Evolutionary conservation across 2,797 vertebrate species (phyloP), one percentile per base, ranked within the genome.

Genomic region (Pyrrhura leucotis): DNA sequence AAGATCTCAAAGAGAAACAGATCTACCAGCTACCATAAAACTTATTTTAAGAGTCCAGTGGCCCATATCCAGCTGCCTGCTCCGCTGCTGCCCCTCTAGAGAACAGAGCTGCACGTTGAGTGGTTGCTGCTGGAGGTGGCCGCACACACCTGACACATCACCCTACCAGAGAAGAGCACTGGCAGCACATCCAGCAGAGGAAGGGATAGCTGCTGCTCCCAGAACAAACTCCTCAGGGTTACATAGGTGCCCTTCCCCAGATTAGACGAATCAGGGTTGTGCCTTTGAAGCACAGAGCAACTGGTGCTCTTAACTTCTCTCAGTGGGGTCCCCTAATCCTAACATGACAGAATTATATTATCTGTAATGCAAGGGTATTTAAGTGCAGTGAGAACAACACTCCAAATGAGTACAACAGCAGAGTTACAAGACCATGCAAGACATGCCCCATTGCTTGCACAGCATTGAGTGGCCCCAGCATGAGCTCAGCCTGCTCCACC

Each of bases 241-340:
- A 33, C 0, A 3, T 2, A 33, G 54, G 47, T 42, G 62, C 35
- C 58, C 18, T 54, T 28, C 71, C 58, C 42, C 68, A 63, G 76
- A 39, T n/a, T 1, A 80, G 44, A 63, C 28, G 62, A 82, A n/a
- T 35, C 59, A 58, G 59, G 44, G 45, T 20, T 53, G 54, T 81
- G 88, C 58, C 79, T 93, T 2, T 51, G 50, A 80, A 89, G 62
- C 76, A n/a, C 23, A 45, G 67, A 93, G 63, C 92, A 92, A 92
- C 88, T 78, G 82, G 42, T 67, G 23, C 91, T 85, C 88, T 45
- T 21, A 65, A 48, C 56, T 86, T 63, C 81, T 56, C 91, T 72
- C 94, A 79, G 78, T 12, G 58, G 88, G 91, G 65, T 82, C 53
- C 28, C 74, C 85, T 89, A 91, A 63, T 69, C 90, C 94, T 86